Evolutionary conservation across 2,888 invertebrate genomes (phyloP).

Genomic region (Erebia ligea): DNA sequence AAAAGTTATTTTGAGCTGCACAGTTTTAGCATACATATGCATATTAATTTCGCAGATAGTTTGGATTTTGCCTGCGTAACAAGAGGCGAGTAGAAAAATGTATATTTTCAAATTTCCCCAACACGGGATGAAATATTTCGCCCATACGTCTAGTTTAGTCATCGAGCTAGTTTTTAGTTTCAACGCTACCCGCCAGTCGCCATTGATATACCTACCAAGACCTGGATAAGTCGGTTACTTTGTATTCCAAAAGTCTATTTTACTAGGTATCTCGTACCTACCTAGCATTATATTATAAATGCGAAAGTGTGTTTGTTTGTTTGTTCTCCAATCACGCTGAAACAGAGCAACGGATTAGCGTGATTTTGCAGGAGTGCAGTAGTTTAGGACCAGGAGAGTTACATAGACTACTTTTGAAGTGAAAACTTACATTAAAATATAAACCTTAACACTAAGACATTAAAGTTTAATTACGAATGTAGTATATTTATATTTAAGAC

Average conservation of each 20-base stretch:
- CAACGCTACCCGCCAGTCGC: neutral
- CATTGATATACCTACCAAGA: neutral
- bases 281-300: too few relatives aligned
- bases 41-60: too few relatives aligned
- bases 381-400: too few relatives aligned
- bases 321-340: too few relatives aligned
- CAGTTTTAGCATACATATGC: neutral
- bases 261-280: neutral
- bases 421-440: too few relatives aligned
- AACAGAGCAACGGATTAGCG: too few relatives aligned
- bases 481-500: too few relatives aligned
- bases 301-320: too few relatives aligned
- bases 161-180: slow-evolving; percentile 8
- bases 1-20: neutral
- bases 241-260: neutral
- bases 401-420: too few relatives aligned
- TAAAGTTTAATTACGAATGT: too few relatives aligned
- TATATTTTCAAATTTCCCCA: neutral
- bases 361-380: too few relatives aligned
- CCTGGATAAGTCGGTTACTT: neutral
- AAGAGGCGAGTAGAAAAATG: neutral
- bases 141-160: neutral
- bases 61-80: neutral
- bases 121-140: neutral
- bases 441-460: too few relatives aligned